These are phyloP conservation scores for Megatriorchis doriae DNA, from an alignment of 2,113 vertebrate species.

Conservation along the genomic window DNA sequence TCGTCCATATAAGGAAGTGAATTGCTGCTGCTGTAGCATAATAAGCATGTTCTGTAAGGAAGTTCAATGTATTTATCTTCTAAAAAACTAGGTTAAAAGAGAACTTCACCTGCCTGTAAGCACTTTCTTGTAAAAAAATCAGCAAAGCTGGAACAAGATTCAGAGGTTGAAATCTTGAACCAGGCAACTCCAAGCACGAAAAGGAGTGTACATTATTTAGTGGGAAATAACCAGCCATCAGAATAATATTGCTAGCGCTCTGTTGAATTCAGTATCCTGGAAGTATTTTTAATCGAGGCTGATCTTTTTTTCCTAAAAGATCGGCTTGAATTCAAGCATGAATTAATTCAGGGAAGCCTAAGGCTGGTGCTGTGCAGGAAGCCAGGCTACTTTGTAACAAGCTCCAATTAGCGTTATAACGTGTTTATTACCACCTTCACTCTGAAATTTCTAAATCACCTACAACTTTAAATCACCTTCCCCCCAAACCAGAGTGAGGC, in stretches of 20 bases:
- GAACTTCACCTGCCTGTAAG: neutral
- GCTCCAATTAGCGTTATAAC: neutral
- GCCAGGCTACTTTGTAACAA: neutral
- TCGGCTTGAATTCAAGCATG: neutral
- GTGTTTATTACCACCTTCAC: neutral
- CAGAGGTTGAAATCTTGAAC: neutral
- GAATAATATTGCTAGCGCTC: neutral
- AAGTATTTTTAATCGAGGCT: neutral
- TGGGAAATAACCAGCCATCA: neutral
- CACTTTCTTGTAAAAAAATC: neutral
- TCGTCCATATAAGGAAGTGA: neutral
- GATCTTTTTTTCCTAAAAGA: neutral
- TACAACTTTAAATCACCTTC: neutral
- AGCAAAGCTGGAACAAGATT: neutral
- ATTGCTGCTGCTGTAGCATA: neutral
- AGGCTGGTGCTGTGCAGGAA: neutral
- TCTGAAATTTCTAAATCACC: neutral
- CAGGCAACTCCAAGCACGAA: neutral
- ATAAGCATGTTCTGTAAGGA: neutral
- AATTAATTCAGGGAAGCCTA: neutral
- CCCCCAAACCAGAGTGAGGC: neutral
- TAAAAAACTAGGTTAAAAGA: neutral
- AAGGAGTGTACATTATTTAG: neutral
- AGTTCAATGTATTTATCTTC: neutral
- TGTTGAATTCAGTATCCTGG: neutral